Evolutionary conservation across 2,888 invertebrate genomes (phyloP).

Genomic region (Rotaria socialis): DNA sequence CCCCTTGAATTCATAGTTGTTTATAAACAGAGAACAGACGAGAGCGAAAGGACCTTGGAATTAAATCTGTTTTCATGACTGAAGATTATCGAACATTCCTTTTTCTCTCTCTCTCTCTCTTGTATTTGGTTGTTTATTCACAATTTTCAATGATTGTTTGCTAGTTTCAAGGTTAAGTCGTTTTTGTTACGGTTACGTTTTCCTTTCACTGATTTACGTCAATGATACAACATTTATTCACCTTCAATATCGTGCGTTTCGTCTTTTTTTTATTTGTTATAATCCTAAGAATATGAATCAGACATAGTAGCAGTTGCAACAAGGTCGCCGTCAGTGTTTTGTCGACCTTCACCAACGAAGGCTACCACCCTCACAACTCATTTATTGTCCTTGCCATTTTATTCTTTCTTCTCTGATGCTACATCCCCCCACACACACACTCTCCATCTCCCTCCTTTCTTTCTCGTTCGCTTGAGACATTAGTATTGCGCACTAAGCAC

Average conservation of each 20-base stretch:
- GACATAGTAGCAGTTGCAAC: background rate
- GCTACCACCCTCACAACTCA: background rate
- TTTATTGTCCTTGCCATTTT: conserved; percentile 13
- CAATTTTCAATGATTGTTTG: background rate
- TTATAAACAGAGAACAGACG: background rate
- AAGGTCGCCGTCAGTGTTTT: conserved; percentile 22
- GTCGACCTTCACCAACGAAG: background rate
- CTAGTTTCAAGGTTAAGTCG: background rate
- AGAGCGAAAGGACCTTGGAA: background rate
- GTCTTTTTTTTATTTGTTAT: background rate
- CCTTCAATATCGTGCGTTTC: background rate
- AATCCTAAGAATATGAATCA: background rate
- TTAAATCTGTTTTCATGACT: background rate
- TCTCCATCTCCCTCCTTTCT: no score
- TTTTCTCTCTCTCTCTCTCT: background rate
- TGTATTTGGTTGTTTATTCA: background rate
- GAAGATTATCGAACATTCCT: background rate
- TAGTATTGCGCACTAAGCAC: background rate
- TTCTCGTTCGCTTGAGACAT: background rate
- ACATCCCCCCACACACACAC: background rate
- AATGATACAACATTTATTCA: background rate
- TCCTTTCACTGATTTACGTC: background rate
- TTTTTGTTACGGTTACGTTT: background rate
- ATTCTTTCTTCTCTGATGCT: conserved; percentile 3
- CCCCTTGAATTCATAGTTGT: background rate